phyloP scores from a whole-genome alignment of 2,888 invertebrate species.

The Leptinotarsa haldemani region DNA sequence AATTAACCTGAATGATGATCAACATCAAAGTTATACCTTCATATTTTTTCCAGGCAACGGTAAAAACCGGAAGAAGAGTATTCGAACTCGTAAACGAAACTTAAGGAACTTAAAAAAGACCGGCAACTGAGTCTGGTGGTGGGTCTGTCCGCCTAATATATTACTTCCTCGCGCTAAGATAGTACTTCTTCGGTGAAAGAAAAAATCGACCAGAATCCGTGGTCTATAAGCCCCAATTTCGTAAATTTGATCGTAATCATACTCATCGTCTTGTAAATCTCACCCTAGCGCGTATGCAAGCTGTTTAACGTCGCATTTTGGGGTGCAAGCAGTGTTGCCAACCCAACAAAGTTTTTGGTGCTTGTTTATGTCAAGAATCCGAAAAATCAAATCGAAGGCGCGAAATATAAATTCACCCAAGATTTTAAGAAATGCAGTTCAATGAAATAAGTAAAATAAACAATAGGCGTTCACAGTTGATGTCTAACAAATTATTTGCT shows the following conservation, averaged over 20 bases:
- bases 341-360: no score
- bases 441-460: no score
- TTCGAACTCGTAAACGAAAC: background rate
- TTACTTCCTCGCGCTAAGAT: background rate
- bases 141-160: conserved; percentile 3
- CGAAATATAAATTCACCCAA: no score
- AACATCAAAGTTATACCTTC: background rate
- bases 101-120: background rate
- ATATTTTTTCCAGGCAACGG: background rate
- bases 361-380: no score
- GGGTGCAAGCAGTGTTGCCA: conserved; percentile 54
- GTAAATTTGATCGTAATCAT: background rate
- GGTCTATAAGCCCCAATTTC: background rate
- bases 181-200: background rate
- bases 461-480: no score
- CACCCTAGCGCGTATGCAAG: conserved; percentile 58
- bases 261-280: background rate
- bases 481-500: no score
- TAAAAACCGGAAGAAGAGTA: background rate
- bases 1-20: background rate
- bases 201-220: background rate
- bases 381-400: no score
- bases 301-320: conserved; percentile 48
- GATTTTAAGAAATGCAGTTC: no score
- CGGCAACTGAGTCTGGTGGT: background rate